These are phyloP conservation scores for Lichenostomus cassidix DNA, from an alignment of 2,113 vertebrate genomes.

Conservation along the genomic window DNA sequence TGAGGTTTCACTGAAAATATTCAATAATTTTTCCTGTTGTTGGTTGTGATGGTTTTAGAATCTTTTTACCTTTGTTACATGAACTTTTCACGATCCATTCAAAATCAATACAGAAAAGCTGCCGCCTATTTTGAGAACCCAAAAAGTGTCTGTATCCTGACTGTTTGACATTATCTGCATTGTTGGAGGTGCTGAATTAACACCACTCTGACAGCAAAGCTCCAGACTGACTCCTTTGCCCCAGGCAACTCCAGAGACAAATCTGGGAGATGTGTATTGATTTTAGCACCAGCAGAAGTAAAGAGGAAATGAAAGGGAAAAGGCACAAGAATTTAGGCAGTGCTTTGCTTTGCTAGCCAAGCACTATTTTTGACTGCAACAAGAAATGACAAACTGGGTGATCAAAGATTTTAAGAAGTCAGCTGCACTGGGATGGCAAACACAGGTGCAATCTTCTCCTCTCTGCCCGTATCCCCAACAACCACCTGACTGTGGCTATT, in stretches of 20 bases:
- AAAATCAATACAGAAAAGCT: not conserved
- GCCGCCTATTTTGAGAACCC: not conserved
- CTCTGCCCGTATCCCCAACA: not conserved
- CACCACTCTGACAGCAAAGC: slow-evolving; percentile 11
- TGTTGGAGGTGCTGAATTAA: slow-evolving; percentile 37
- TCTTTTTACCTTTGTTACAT: not conserved
- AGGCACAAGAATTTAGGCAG: not conserved
- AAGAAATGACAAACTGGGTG: not conserved
- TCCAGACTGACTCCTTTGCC: not conserved
- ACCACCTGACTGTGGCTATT: not conserved
- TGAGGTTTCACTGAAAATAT: not conserved
- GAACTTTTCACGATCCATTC: not conserved
- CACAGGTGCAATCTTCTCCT: not conserved
- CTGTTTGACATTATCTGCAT: not conserved
- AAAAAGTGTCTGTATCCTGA: not conserved
- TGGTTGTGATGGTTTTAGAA: not conserved
- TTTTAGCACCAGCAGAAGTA: not conserved
- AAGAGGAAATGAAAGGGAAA: not conserved
- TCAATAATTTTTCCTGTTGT: not conserved
- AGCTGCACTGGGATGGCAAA: not conserved
- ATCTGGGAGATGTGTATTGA: not conserved
- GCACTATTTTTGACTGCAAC: not conserved
- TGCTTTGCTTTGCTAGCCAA: not conserved
- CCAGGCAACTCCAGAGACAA: not conserved
- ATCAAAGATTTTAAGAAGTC: not conserved